These are phyloP conservation scores for Cabera pusaria DNA, from an alignment of 2,888 invertebrate species.

Conservation along the genomic window DNA sequence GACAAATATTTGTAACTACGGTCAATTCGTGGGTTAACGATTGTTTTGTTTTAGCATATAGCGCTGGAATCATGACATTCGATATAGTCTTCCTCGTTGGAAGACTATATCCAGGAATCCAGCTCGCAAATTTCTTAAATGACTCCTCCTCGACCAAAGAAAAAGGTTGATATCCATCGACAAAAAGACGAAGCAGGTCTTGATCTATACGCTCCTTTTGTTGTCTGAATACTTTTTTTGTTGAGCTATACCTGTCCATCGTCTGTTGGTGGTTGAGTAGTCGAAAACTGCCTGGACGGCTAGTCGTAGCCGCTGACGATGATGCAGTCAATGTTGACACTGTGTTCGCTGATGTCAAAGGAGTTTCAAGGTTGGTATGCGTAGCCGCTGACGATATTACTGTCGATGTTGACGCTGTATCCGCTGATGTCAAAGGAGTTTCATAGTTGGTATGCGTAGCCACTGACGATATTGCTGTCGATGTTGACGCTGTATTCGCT, in stretches of 20 bases:
- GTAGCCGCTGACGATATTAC: too few relatives aligned
- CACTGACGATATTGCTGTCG: too few relatives aligned
- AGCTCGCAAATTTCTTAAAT: constrained; percentile 29
- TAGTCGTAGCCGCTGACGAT: too few relatives aligned
- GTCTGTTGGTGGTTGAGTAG: constrained; percentile 1
- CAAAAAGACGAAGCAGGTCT: constrained; percentile 8
- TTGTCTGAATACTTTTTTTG: constrained; percentile 23
- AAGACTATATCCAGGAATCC: constrained; percentile 34
- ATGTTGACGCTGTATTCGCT: too few relatives aligned
- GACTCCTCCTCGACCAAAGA: constrained; percentile 34
- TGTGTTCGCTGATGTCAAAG: too few relatives aligned
- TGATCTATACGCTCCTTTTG: constrained; percentile 25
- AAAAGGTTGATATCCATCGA: constrained; percentile 32
- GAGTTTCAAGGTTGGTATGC: too few relatives aligned
- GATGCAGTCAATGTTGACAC: too few relatives aligned
- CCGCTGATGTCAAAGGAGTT: too few relatives aligned
- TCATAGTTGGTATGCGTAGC: too few relatives aligned
- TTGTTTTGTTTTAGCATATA: constrained; percentile 1
- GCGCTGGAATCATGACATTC: constrained; percentile 16
- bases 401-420: too few relatives aligned
- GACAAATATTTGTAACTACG: constrained; percentile 19
- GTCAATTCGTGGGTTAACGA: background rate
- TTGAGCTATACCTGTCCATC: constrained; percentile 2
- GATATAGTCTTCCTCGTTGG: constrained; percentile 34
- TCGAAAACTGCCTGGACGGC: too few relatives aligned